Conservation (phyloP, 2,797 vertebrate genomes). For the Leuciscus waleckii region DNA sequence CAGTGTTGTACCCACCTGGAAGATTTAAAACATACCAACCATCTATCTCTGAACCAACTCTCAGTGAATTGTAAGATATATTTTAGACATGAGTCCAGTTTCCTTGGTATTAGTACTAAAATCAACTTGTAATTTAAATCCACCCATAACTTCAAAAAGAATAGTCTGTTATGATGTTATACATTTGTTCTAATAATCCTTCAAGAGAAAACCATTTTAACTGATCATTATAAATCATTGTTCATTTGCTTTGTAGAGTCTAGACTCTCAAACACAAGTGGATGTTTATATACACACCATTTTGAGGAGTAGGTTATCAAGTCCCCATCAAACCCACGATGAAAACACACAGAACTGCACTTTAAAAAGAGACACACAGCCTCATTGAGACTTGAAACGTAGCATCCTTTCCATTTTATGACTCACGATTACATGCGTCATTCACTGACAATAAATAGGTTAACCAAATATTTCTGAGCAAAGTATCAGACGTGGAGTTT, state of each 20-base stretch:
- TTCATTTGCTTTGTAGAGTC: conserved; percentile 37
- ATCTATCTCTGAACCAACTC: neutral
- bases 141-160: neutral
- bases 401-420: conserved; percentile 19
- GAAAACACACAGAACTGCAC: conserved; percentile 13
- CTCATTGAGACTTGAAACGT: conserved; percentile 12
- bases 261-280: conserved; percentile 46
- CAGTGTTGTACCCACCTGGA: conserved; percentile 9
- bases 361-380: neutral
- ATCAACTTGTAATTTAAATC: neutral
- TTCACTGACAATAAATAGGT: conserved; percentile 7
- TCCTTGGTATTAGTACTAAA: neutral
- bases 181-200: neutral
- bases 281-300: conserved; percentile 31
- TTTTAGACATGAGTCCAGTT: neutral
- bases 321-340: conserved; percentile 32
- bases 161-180: neutral
- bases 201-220: conserved; percentile 14
- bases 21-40: neutral
- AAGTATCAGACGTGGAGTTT: neutral
- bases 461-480: conserved; percentile 2
- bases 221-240: conserved; percentile 15
- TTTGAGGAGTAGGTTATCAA: conserved; percentile 37
- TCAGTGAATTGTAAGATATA: neutral
- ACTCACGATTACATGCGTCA: conserved; percentile 12